A percentile compares a stretch with the other conserved stretches of the same genome.
Conservation (phyloP, 37 sponge, comb jelly and placozoan species). For the Theonella swinhoei region DNA sequence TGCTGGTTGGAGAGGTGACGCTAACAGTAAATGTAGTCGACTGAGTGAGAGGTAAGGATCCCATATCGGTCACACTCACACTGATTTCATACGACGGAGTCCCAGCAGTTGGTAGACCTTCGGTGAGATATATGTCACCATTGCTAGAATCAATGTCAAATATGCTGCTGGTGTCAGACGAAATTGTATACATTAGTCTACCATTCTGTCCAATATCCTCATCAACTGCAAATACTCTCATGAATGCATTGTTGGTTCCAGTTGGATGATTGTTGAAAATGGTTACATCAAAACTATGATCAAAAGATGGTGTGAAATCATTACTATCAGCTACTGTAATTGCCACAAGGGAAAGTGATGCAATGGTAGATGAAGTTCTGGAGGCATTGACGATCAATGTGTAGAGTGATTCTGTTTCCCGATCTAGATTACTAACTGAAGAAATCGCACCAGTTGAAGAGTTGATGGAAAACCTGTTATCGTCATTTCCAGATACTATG, state of each 20-base stretch:
- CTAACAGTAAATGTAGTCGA: not conserved
- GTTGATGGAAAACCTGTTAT: conserved; percentile 43
- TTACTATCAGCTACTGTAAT: conserved; percentile 60
- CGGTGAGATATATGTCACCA: conserved; percentile 29
- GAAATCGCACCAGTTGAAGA: conserved; percentile 45
- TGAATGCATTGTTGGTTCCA: not conserved
- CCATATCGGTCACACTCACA: conserved; percentile 34
- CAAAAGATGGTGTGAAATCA: conserved; percentile 62
- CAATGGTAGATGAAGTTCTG: not conserved
- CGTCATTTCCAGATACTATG: conserved; percentile 22
- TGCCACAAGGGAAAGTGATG: conserved; percentile 34
- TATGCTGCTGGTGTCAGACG: conserved; percentile 15
- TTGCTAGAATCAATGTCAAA: conserved; percentile 54
- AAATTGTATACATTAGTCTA: conserved; percentile 11
- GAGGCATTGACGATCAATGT: conserved; percentile 41
- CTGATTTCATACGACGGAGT: not conserved
- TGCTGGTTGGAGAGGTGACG: not conserved
- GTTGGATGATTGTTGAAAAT: conserved; percentile 33
- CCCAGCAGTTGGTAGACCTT: not conserved
- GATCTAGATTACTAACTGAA: conserved; percentile 8
- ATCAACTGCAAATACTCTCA: conserved; percentile 57
- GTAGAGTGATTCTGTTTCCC: conserved; percentile 15
- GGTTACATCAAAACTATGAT: conserved; percentile 5
- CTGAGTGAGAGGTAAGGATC: not conserved
- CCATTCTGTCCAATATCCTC: conserved; percentile 38